These are phyloP conservation scores for Ochlodes sylvanus DNA, from an alignment of 2,888 invertebrate genomes.

Conservation along the genomic window DNA sequence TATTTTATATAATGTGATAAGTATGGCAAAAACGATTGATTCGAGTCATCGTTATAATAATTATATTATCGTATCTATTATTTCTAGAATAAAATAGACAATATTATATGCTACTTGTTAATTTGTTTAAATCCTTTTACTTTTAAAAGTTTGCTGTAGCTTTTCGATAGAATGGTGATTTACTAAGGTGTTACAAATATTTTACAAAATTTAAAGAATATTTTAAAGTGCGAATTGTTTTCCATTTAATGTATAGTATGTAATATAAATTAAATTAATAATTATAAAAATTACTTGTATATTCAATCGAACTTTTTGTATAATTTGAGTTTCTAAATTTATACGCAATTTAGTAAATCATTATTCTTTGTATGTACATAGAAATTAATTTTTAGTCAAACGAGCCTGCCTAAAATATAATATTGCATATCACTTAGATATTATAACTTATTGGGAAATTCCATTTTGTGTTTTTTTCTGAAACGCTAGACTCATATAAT, in stretches of 20 bases:
- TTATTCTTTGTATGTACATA: constrained; percentile 20
- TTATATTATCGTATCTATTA: constrained; percentile 42
- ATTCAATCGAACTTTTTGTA: neutral
- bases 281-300: neutral
- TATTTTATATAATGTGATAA: constrained; percentile 72
- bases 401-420: constrained; percentile 80
- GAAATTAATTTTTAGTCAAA: constrained; percentile 49
- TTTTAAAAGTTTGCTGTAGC: constrained; percentile 45
- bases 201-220: neutral
- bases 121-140: constrained; percentile 32
- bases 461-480: constrained; percentile 51
- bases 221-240: neutral
- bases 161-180: constrained; percentile 39
- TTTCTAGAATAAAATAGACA: constrained; percentile 45
- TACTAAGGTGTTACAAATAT: constrained; percentile 8
- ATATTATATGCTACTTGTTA: constrained; percentile 22
- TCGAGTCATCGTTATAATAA: constrained; percentile 48
- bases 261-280: constrained; percentile 1
- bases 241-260: neutral
- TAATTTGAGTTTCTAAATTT: neutral
- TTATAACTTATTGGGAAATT: constrained; percentile 56
- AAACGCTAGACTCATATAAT: constrained; percentile 41
- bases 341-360: constrained; percentile 26
- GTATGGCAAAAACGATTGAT: constrained; percentile 53
- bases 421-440: constrained; percentile 82